These are phyloP conservation scores for Hypocryptadius cinnamomeus DNA, from an alignment of 2,113 vertebrate species.

Conservation along the genomic window DNA sequence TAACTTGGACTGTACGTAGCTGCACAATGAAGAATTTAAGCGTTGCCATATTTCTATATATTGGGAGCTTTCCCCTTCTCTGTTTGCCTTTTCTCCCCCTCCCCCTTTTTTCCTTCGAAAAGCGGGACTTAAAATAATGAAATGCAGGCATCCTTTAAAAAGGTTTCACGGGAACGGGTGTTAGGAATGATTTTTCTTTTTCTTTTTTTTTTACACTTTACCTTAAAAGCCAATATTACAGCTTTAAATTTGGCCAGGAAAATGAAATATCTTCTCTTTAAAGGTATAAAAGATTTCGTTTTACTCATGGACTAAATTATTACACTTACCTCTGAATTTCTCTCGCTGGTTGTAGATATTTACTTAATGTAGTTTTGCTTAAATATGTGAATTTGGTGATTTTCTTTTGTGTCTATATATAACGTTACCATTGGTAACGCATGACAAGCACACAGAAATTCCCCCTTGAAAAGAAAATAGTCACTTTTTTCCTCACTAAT, in stretches of 20 bases:
- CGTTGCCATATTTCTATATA: neutral
- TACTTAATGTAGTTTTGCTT: constrained; percentile 67
- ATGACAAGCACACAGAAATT: constrained; percentile 72
- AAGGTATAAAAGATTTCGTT: constrained; percentile 52
- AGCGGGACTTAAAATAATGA: constrained; percentile 45
- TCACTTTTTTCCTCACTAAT: constrained; percentile 50
- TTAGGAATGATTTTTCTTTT: neutral
- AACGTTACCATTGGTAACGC: constrained; percentile 68
- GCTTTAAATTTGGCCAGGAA: constrained; percentile 61
- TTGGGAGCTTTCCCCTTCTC: neutral
- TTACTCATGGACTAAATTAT: constrained; percentile 64
- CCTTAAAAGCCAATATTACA: constrained; percentile 11
- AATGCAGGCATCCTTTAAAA: constrained; percentile 44
- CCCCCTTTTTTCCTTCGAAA: neutral
- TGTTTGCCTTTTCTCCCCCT: neutral
- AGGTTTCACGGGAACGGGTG: neutral
- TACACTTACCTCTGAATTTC: constrained; percentile 69
- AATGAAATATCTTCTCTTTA: constrained; percentile 55
- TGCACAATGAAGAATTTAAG: neutral
- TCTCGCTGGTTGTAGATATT: constrained; percentile 65
- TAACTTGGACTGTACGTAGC: neutral
- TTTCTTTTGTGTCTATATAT: constrained; percentile 49
- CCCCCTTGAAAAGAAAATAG: constrained; percentile 35
- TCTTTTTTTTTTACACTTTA: neutral
- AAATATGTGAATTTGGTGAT: constrained; percentile 63